Conservation (phyloP, 1,140 invertebrate genomes). For the Mercenaria mercenaria region DNA sequence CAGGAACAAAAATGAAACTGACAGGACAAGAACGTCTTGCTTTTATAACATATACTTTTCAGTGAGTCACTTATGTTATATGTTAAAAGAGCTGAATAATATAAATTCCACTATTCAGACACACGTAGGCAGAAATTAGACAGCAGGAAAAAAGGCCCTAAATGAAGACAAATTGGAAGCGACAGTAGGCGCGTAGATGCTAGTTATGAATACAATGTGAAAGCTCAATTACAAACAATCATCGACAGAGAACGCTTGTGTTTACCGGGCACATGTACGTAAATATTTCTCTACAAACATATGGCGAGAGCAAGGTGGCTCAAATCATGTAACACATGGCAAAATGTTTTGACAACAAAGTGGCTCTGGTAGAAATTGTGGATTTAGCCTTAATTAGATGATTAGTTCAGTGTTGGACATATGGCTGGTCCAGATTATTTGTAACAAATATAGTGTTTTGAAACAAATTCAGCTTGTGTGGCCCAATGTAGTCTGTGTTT, state of each 20-base stretch:
- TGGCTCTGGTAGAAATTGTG: neutral
- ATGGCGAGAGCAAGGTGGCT: slow-evolving; percentile 7
- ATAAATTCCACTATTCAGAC: neutral
- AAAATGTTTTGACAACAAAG: slow-evolving; percentile 20
- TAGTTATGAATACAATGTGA: slow-evolving; percentile 15
- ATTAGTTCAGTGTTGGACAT: neutral
- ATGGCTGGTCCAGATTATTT: too few species aligned
- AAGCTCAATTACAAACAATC: slow-evolving; percentile 40
- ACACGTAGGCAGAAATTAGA: neutral
- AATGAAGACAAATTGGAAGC: slow-evolving; percentile 19
- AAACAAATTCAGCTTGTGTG: too few species aligned
- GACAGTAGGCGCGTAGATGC: neutral
- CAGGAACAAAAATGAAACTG: too few species aligned
- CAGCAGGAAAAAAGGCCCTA: neutral
- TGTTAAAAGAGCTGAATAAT: neutral
- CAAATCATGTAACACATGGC: neutral
- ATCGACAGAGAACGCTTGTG: neutral
- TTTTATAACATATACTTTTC: neutral
- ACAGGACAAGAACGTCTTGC: too few species aligned
- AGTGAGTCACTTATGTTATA: neutral
- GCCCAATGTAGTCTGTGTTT: too few species aligned
- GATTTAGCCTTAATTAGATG: neutral
- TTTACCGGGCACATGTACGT: neutral
- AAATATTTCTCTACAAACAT: neutral
- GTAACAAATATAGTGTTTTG: too few species aligned